These are phyloP conservation scores for Blera fallax DNA, from an alignment of 2,888 invertebrate species.

Conservation along the genomic window DNA sequence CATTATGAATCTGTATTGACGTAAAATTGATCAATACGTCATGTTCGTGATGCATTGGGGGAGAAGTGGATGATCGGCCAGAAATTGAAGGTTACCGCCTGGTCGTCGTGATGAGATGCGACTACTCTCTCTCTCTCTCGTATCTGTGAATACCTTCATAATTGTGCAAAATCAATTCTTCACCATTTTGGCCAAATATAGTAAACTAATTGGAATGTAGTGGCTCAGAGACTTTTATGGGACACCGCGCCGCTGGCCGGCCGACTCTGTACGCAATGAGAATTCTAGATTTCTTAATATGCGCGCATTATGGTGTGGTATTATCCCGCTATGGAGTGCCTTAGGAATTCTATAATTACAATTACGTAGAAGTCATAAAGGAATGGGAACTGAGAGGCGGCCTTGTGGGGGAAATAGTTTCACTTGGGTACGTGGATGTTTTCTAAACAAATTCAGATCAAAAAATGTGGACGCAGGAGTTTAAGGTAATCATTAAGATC, in stretches of 20 bases:
- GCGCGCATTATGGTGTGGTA: constrained; percentile 49
- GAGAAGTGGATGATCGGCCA: constrained; percentile 29
- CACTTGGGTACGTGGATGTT: not conserved
- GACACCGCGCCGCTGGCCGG: not conserved
- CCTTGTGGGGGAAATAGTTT: not conserved
- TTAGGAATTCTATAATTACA: constrained; percentile 65
- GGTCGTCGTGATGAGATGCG: constrained; percentile 37
- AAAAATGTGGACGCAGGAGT: not conserved
- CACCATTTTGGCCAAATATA: constrained; percentile 65
- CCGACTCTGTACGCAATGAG: not conserved
- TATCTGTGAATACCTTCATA: constrained; percentile 54
- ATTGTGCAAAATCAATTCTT: constrained; percentile 65
- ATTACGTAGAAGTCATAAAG: constrained; percentile 35
- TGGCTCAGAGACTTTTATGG: constrained; percentile 55
- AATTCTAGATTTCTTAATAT: constrained; percentile 49
- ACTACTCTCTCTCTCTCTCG: too few relatives aligned
- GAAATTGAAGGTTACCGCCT: constrained; percentile 60
- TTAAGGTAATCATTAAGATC: constrained; percentile 7
- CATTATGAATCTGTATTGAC: constrained; percentile 70
- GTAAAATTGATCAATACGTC: constrained; percentile 72
- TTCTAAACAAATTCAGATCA: constrained; percentile 14
- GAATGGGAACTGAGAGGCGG: constrained; percentile 22
- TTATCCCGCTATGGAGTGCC: constrained; percentile 42
- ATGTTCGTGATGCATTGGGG: constrained; percentile 54
- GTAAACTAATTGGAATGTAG: constrained; percentile 67